Percentiles rank a stretch among this genome's conserved stretches.
Evolutionary conservation across 2,113 vertebrate species (phyloP).

Genomic region (Pelmatolapia mariae): DNA sequence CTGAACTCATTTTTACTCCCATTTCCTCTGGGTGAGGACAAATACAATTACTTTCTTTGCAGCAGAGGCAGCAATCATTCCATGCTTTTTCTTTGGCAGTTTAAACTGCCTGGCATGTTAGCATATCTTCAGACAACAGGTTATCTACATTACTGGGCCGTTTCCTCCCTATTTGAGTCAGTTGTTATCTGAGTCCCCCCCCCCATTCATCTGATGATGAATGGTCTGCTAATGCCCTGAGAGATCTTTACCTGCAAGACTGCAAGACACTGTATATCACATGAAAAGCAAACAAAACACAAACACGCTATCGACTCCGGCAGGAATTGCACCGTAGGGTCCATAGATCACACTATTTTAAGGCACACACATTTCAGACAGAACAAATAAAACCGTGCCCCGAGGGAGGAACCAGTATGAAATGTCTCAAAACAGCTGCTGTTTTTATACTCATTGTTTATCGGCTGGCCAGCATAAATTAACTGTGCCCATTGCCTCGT

Average conservation of each 20-base stretch:
- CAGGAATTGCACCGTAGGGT: slow-evolving; percentile 18
- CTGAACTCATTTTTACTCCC: slow-evolving; percentile 26
- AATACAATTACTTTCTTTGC: slow-evolving; percentile 40
- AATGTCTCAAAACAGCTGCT: slow-evolving; percentile 18
- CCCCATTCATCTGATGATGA: slow-evolving; percentile 22
- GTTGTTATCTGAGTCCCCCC: neutral
- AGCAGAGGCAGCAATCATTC: slow-evolving; percentile 20
- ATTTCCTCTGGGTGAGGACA: slow-evolving; percentile 27
- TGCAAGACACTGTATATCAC: slow-evolving; percentile 35
- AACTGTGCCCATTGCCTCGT: neutral
- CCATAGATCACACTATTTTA: slow-evolving; percentile 55
- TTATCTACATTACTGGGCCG: neutral
- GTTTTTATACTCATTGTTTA: slow-evolving; percentile 4
- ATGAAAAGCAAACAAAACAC: slow-evolving; percentile 49
- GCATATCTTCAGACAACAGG: slow-evolving; percentile 8
- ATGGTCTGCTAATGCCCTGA: slow-evolving; percentile 14
- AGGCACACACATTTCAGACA: slow-evolving; percentile 11
- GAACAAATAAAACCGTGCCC: slow-evolving; percentile 36
- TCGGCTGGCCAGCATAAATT: neutral
- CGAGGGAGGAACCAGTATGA: neutral
- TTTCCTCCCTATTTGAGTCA: neutral
- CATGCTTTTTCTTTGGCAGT: neutral
- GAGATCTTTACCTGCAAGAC: slow-evolving; percentile 43
- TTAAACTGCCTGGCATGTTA: neutral
- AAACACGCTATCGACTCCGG: slow-evolving; percentile 20